Evolutionary conservation across 2,888 invertebrate species (phyloP), one percentile per base, ranked within the genome.

Genomic region (Endomychus coccineus): DNA sequence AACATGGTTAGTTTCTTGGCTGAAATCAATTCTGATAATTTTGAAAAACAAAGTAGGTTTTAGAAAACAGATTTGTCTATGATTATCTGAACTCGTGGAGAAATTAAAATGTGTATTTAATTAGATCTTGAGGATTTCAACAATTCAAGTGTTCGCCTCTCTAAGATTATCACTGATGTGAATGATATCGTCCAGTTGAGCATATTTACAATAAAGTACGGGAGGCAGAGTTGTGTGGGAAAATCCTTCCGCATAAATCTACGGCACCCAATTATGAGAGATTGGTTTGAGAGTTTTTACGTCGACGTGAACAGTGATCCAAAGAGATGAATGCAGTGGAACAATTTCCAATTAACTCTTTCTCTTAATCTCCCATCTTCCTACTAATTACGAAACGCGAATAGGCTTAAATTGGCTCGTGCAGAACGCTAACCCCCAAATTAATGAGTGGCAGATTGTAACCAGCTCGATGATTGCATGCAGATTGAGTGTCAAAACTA

Each of bases 361-460:
- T 56, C 56, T 54, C 52, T 54, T 62, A 59, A 61, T 60, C 58
- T 58, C 51, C 54, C 50, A 54, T 55, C 56, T 57, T 58, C 48
- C 50, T 55, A 53, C 55, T 61, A 61, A 61, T 63, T 59, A 60
- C 44, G 44, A 42, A 48, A 44, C 45, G 49, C 46, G 55, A 52
- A 55, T 47, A 44, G 53, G 54, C 48, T 55, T 54, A 58, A 59
- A 58, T 58, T 60, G 56, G 54, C 56, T 57, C 52, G 52, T 52
- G 58, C 51, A 55, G 54, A 52, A 48, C 44, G 52, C 52, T 54
- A 58, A 58, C 52, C 57, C 54, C 56, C 54, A 57, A 58, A 17
- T 36, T 57, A 60, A 56, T 54, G 56, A 55, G 49, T 50, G 45
- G 50, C 51, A 48, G 48, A 53, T 51, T 49, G 52, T 49, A 52